These are phyloP conservation scores for Acanthornis magna DNA, from an alignment of 2,797 vertebrate genomes.

Conservation along the genomic window DNA sequence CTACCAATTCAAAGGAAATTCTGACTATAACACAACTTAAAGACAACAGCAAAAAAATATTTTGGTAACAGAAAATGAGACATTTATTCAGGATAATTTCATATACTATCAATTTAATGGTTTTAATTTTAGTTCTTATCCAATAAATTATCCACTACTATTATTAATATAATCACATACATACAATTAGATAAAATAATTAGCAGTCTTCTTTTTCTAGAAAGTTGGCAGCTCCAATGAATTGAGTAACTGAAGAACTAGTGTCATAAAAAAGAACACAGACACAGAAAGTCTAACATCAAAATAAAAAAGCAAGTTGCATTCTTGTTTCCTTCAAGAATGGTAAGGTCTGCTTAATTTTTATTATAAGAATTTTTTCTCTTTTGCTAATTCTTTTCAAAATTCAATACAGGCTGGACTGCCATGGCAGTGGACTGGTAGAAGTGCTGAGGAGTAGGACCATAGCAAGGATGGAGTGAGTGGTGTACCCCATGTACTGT, in stretches of 20 bases:
- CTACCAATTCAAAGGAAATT: background rate
- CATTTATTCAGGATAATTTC: background rate
- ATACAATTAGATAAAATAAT: background rate
- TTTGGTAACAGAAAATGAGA: background rate
- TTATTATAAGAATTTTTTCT: background rate
- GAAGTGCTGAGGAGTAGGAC: background rate
- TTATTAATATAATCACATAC: background rate
- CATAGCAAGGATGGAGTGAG: background rate
- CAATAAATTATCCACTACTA: background rate
- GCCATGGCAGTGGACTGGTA: background rate
- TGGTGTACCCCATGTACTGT: fast-evolving
- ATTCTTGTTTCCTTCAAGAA: background rate
- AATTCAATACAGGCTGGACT: background rate
- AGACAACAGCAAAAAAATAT: background rate
- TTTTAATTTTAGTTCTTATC: background rate
- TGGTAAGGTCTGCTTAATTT: background rate
- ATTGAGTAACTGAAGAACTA: background rate
- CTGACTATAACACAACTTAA: background rate
- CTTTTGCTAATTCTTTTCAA: background rate
- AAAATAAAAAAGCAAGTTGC: background rate
- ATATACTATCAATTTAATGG: background rate
- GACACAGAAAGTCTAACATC: background rate
- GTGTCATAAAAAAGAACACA: background rate
- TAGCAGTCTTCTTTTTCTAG: background rate
- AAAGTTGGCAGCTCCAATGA: background rate